Evolutionary conservation across 2,113 vertebrate genomes (phyloP), one percentile per base, ranked within the genome.

Genomic region (Malaclemys terrapin): DNA sequence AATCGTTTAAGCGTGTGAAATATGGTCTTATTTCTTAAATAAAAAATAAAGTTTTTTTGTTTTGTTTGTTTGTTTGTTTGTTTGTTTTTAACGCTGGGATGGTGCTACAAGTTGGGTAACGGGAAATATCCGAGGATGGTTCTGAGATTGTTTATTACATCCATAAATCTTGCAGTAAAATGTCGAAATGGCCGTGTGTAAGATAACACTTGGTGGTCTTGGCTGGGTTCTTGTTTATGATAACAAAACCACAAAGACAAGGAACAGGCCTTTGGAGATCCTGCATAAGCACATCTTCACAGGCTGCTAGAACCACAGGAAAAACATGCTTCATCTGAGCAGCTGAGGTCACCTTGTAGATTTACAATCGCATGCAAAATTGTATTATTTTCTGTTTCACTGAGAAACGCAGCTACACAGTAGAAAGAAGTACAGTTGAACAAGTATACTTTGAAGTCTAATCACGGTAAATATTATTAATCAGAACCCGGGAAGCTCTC

Each of bases 141-240:
- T 98, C 97, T 95, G 97, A 97, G 98, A 96, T 98, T 98, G 98
- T 98, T 98, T 98, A 98, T 98, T 98, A 97, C 97, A 98, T 98
- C 94, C 98, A 98, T 98, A 98, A 98, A 98, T 98, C 98, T 98
- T 98, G 98, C 97, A 97, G 98, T 98, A 98, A 98, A 98, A 98
- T 97, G 98, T 98, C 98, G 98, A 98, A 98, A 98, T 97, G 98
- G 98, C 98, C 88, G 97, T 98, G 97, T 98, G 98, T 95, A 97
- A 98, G 98, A 98, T 99, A 98, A 98, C 98, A 98, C 98, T 98
- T 98, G 98, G 98, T 98, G 98, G 98, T 98, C 98, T 98, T 98
- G 98, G 98, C 98, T 98, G 97, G 97, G 90, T 98, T 98, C 98
- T 97, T 98, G 98, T 98, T 98, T 98, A 98, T 98, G 98, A 98